Evolutionary conservation across 2,113 vertebrate species (phyloP).

Genomic region (Heterotis niloticus): DNA sequence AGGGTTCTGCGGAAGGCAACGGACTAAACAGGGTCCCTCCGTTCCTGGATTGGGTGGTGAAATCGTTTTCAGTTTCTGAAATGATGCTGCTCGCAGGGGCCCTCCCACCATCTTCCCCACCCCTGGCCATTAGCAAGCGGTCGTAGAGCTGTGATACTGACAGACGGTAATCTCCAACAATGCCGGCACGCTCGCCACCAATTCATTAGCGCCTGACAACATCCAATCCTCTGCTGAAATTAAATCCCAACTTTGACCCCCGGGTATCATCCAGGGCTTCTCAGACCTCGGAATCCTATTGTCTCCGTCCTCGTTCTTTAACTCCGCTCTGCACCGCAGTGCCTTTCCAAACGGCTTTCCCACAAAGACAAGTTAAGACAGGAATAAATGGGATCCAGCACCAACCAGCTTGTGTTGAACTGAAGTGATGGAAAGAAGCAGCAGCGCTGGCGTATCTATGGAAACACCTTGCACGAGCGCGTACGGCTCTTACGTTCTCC

Average conservation of each 20-base stretch:
- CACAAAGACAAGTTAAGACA: neutral
- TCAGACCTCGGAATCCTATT: neutral
- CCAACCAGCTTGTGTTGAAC: neutral
- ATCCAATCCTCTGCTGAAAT: constrained; percentile 29
- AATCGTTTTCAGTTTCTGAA: too few species aligned
- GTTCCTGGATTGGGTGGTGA: too few species aligned
- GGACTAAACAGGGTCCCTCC: too few species aligned
- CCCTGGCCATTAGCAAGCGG: constrained; percentile 38
- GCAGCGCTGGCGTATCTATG: neutral
- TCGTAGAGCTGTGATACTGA: constrained; percentile 36
- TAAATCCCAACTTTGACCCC: constrained; percentile 20
- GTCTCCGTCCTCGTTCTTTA: neutral
- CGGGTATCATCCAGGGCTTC: constrained; percentile 7
- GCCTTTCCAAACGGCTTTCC: neutral
- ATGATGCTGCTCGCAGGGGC: neutral
- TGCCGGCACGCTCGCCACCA: constrained; percentile 26
- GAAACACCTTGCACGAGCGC: too few species aligned
- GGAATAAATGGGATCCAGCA: neutral
- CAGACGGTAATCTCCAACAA: constrained; percentile 38
- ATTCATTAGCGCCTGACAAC: constrained; percentile 41
- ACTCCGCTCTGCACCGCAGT: neutral
- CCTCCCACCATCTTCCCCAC: constrained; percentile 10
- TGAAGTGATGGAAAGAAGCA: neutral
- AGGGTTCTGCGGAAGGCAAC: too few species aligned
- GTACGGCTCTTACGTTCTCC: neutral